Base-by-base conservation (phyloP, 2,797 vertebrate genomes). In the Trichosurus vulpecula region DNA sequence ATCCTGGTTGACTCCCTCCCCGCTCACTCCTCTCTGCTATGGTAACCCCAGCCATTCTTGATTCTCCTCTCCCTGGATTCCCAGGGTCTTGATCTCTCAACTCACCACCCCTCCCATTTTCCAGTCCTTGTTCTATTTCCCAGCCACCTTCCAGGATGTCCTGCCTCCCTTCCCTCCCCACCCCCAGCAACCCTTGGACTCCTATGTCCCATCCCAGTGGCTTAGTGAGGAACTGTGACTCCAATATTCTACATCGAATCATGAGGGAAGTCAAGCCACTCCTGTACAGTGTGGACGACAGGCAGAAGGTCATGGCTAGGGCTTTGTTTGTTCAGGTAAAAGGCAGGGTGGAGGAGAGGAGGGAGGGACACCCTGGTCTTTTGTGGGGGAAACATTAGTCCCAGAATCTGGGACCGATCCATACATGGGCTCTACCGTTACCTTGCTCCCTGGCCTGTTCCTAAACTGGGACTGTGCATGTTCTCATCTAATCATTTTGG, bases 181-280 rank as follows among this genome's bases (percentile, higher is more conserved):
- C 3, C 11, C 22, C 12, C 90, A 29, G 90, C 61, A 94, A 96
- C 27, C 16, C 29, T 22, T 61, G 58, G 57, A 51, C 27, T 92
- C 74, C 51, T 93, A 13, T 94, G 54, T 92, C 58, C 89, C 91
- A 52, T 90, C 53, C 41, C 91, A 97, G 96, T 4, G 96, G 91
- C 90, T 89, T 97, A 10, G 95, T 97, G 87, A 94, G 91, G 81
- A 92, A 57, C 41, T 96, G 91, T 29, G 74, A 95, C 22, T 91
- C 90, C 14, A 31, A 6, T 31, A 22, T 96, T 4, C 94, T 97
- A 52, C 95, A 93, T 30, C 90, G 25, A 31, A 30, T 94, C 30
- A 54, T 97, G 55, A 95, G 66, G 41, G 90, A 58, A 0, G 90
- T 58, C n/a, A 55, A 52, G 47, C 96, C 87, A 52, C 11, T 94